phyloP scores from a whole-genome alignment of 2,888 invertebrate genomes.

The Pharmacophagus antenor region DNA sequence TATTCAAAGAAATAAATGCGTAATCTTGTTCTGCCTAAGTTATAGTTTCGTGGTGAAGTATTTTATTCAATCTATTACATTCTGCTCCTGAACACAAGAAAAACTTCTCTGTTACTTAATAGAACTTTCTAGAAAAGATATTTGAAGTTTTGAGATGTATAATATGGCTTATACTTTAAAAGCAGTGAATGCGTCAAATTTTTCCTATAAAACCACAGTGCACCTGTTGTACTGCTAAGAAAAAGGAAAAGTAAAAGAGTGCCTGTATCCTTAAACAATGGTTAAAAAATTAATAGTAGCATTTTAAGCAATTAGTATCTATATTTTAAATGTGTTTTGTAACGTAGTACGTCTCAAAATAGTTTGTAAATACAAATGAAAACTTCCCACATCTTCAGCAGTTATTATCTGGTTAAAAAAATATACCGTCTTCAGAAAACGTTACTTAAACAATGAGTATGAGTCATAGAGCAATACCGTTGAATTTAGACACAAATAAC shows the following conservation, averaged over 20 bases:
- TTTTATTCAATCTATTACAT: too few relatives aligned
- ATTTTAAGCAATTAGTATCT: neutral
- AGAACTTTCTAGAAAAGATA: neutral
- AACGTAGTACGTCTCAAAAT: neutral
- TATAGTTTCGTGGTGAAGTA: too few relatives aligned
- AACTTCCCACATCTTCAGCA: conserved; percentile 16
- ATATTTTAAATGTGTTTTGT: neutral
- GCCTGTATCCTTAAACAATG: neutral
- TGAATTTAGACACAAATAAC: conserved; percentile 5
- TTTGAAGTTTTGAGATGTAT: neutral
- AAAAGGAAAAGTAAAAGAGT: neutral
- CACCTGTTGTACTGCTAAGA: neutral
- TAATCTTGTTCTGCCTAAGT: too few relatives aligned
- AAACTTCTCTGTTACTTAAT: neutral
- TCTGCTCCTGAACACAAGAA: neutral
- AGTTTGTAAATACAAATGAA: conserved; percentile 4
- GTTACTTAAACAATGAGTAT: conserved; percentile 20
- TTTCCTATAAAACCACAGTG: too few relatives aligned
- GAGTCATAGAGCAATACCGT: conserved; percentile 16
- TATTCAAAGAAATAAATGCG: too few relatives aligned
- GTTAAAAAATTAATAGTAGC: neutral
- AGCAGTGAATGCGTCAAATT: neutral
- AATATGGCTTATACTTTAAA: neutral
- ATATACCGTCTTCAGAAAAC: conserved; percentile 28
- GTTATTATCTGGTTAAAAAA: conserved; percentile 29